Evolutionary conservation across 2,113 vertebrate genomes (phyloP).

Genomic region (Podarcis muralis): DNA sequence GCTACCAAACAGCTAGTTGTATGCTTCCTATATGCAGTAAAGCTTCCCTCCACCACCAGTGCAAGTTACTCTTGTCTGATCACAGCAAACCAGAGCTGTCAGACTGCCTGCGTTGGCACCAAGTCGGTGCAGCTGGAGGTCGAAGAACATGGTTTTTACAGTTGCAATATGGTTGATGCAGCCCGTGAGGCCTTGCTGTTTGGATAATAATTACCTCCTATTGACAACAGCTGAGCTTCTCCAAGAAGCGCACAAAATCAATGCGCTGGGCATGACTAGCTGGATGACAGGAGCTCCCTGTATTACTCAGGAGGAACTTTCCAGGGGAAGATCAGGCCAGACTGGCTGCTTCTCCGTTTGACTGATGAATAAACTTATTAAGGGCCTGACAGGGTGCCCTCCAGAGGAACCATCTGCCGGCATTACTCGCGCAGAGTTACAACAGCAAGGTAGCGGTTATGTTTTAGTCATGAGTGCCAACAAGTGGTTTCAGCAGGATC

Average conservation of each 20-base stretch:
- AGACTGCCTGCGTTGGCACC: not conserved
- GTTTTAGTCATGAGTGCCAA: not conserved
- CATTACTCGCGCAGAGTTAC: no score
- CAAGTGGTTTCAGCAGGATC: not conserved
- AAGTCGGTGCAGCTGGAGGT: not conserved
- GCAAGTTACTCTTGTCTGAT: not conserved
- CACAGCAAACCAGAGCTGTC: not conserved
- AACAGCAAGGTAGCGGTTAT: not conserved
- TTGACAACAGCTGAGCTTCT: slow-evolving; percentile 25
- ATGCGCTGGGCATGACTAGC: slow-evolving; percentile 9
- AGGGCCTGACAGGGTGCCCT: slow-evolving; percentile 9
- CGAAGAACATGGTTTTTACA: not conserved
- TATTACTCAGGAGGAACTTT: not conserved
- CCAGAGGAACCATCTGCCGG: not conserved
- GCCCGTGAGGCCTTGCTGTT: not conserved
- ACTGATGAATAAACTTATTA: slow-evolving; percentile 2
- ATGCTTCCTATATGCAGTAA: fast-evolving
- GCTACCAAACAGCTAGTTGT: not conserved
- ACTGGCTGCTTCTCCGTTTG: not conserved
- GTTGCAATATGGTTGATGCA: not conserved
- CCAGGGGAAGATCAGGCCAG: not conserved
- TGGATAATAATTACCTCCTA: slow-evolving; percentile 36
- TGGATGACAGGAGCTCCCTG: not conserved
- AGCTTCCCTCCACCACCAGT: no score
- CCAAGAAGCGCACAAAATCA: slow-evolving; percentile 17